Evolutionary conservation across 2,888 invertebrate genomes (phyloP), one percentile per base, ranked within the genome.

Genomic region (Hyposoter didymator): DNA sequence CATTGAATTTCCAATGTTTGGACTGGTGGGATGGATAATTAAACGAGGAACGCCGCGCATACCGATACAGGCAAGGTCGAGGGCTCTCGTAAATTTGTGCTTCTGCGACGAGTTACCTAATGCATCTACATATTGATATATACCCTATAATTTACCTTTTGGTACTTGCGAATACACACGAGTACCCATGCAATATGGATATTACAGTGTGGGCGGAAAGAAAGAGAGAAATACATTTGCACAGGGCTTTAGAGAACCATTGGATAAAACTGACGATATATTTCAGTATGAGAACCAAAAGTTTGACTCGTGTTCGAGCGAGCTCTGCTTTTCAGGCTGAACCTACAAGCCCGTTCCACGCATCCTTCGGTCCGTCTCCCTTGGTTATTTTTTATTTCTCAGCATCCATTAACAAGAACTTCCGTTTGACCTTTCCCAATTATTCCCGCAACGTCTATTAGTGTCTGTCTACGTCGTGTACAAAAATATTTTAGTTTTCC

Each of bases 1-100:
- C 80, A 84, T 76, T 84, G 72, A 80, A 84, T 80, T 84, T 72
- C 62, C 45, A 72, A 80, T 80, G 59, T 62, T 47, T 49, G 52
- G 22, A n/a, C 22, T 49, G 39, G 80, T 72, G 49, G 49, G 66
- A 52, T 73, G 80, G 39, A 73, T 73, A 80, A 80, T 80, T 84
- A 80, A 75, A 76, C 64, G 55, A 47, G 66, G 79, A 76, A 70
- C 52, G 28, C 43, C 43, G 39, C 35, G 70, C 35, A 39, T 55
- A 22, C 19, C 70, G 59, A 28, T 28, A 32, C 43, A 17, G 39
- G 39, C 67, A 80, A 80, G 80, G 76, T 84, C 80, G 59, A 84
- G 72, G 22, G 47, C 45, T 66, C 64, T 84, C 59, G 73, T 78
- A 59, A 43, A 78, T 74, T 78, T 14, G 47, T 69, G 66, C 47